Evolutionary conservation across 2,888 invertebrate genomes (phyloP), one percentile per base, ranked within the genome.

Genomic region (Yponomeuta sedellus): DNA sequence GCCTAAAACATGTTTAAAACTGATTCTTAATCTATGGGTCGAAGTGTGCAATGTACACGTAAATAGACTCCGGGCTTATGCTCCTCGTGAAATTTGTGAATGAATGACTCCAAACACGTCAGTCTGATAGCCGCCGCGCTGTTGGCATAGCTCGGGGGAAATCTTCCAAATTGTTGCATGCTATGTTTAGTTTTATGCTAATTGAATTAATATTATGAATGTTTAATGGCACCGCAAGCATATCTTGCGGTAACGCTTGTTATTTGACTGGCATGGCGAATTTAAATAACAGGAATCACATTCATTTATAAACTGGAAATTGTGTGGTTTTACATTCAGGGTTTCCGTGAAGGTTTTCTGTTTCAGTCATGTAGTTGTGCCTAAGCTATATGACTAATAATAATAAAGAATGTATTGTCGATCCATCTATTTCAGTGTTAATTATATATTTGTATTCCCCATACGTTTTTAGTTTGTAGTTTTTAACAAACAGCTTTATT

Each of bases 121-220:
- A 52, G 12, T 12, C 44, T 52, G 16, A 44, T 2, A 52, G 44
- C 44, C 12, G 16, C 44, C 16, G 44, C 12, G 16, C 44, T 5
- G 44, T 52, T 16, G 44, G 44, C 12, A 52, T 52, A 52, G 16
- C 44, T 52, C 44, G 5, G 16, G 44, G 44, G 44, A 52, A 52
- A 52, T 52, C 44, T 12, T 52, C 44, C 44, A 52, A 52, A 16
- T 52, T 52, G 44, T 52, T 52, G 44, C 44, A 52, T 52, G 44
- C 44, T 52, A 52, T 52, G 44, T 52, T 52, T 52, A 52, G 44
- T 52, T 52, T 52, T 52, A 52, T 52, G 44, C 44, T 52, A 52
- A 52, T 52, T 52, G 44, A 3, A 52, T 52, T 16, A 52, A 52
- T 52, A 52, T n/a, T 16, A 52, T 52, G 12, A 52, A 52, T 52